Percentiles rank a stretch among this genome's conserved stretches.
Conservation (phyloP, 2,888 invertebrate genomes). For the Pristionchus japonicus region DNA sequence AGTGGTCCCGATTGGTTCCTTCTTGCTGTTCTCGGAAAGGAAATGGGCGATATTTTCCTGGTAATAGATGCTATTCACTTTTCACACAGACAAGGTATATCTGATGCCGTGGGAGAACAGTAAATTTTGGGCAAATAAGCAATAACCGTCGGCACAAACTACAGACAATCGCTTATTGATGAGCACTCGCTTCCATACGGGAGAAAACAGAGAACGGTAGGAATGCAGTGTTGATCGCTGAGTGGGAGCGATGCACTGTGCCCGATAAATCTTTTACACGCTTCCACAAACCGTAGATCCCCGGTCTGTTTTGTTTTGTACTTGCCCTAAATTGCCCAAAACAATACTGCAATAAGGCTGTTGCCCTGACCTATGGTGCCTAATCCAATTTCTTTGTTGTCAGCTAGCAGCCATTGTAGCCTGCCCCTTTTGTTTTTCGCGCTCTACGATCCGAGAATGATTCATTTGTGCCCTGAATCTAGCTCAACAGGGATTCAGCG, state of each 20-base stretch:
- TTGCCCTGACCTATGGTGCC: background rate
- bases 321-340: background rate
- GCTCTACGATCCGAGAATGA: background rate
- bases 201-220: background rate
- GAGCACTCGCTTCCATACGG: background rate
- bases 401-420: background rate
- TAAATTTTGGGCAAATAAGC: background rate
- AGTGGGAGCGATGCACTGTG: background rate
- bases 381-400: background rate
- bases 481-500: too few species aligned
- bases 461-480: too few species aligned
- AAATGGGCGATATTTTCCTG: background rate
- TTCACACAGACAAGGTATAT: background rate
- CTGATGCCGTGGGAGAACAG: background rate
- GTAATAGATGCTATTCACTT: background rate
- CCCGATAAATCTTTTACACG: background rate
- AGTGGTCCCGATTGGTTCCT: background rate
- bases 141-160: background rate
- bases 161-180: background rate
- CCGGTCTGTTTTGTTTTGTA: background rate
- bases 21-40: background rate
- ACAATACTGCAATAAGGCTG: background rate
- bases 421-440: background rate
- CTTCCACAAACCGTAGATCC: background rate
- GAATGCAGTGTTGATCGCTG: background rate